Base-by-base conservation (phyloP, 2,888 invertebrate species). In the Colostygia pectinataria region DNA sequence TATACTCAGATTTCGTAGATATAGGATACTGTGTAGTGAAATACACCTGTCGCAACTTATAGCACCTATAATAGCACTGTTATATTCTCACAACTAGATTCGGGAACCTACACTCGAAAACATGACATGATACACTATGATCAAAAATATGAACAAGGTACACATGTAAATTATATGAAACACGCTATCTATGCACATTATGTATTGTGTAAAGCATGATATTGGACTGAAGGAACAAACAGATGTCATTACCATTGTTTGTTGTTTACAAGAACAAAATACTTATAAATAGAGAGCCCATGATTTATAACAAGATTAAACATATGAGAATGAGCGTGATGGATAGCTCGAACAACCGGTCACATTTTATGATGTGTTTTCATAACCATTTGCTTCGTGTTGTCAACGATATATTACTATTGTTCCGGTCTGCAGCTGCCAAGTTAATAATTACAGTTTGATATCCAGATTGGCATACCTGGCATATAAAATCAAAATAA, bases 391-490 rank as follows among this genome's bases (percentile, higher is more conserved):
- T 37, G 34, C 44, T 57, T 51, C 48, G 51, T 48, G 59, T 56
- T 83, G 84, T 81, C 84, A 84, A 78, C 66, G 58, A 57, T 65
- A 69, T 62, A 65, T 68, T 74, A 66, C 68, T 74, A 71, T 74
- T 63, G 74, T 68, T 70, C 66, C 64, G 67, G 72, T 70, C 65
- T 53, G 48, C 68, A 65, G 67, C 66, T 77, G 81, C 71, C 76
- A 76, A 66, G 72, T 72, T 67, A 55, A 62, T 61, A 54, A 57
- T 53, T 34, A 38, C 46, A 37, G 37, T 37, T 46, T 53, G 25
- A 56, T 53, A 53, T 58, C 53, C 45, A 51, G 49, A 55, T 53
- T 53, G 54, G 54, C 49, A 52, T 38, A 38, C 7, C 52, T 53
- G 54, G 54, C 49, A 52, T 38, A 38, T 5, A 13, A 18, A 20